Conservation (phyloP, 2,888 invertebrate species). For the Biston betularia region DNA sequence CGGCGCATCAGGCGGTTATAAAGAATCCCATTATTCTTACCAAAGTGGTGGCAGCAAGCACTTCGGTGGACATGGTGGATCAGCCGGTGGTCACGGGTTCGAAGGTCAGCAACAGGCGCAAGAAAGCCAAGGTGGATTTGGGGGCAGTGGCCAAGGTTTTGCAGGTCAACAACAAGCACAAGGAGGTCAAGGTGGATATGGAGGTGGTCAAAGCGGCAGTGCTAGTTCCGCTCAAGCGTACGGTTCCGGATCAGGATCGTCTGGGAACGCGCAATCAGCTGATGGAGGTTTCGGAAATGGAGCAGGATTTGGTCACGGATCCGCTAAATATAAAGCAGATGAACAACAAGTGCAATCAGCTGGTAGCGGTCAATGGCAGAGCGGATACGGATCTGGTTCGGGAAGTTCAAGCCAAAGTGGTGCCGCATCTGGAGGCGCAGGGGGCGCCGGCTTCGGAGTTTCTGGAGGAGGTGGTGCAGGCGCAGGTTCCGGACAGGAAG, state of each 20-base stretch:
- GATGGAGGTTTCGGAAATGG: conserved; percentile 22
- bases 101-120: conserved; percentile 22
- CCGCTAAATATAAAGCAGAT: conserved; percentile 12
- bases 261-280: conserved; percentile 30
- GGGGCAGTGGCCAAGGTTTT: not conserved
- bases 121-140: conserved; percentile 8
- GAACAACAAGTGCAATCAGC: conserved; percentile 29
- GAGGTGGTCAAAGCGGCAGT: conserved; percentile 14
- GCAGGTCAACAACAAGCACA: conserved; percentile 4
- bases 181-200: conserved; percentile 9
- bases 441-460: conserved; percentile 19
- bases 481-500: conserved; percentile 22
- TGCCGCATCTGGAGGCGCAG: conserved; percentile 3
- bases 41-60: conserved; percentile 35
- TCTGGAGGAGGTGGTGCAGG: conserved; percentile 16
- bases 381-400: conserved; percentile 13
- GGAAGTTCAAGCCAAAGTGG: conserved; percentile 28
- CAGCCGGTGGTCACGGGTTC: conserved; percentile 25
- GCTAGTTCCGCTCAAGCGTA: conserved; percentile 30
- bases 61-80: conserved; percentile 19
- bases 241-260: conserved; percentile 17
- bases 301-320: conserved; percentile 16
- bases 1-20: conserved; percentile 37
- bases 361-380: conserved; percentile 29
- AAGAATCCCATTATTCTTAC: conserved; percentile 42